Percentiles rank a stretch among this genome's conserved stretches.
phyloP scores from a whole-genome alignment of 2,113 vertebrate species.

The Sciurus niger region DNA sequence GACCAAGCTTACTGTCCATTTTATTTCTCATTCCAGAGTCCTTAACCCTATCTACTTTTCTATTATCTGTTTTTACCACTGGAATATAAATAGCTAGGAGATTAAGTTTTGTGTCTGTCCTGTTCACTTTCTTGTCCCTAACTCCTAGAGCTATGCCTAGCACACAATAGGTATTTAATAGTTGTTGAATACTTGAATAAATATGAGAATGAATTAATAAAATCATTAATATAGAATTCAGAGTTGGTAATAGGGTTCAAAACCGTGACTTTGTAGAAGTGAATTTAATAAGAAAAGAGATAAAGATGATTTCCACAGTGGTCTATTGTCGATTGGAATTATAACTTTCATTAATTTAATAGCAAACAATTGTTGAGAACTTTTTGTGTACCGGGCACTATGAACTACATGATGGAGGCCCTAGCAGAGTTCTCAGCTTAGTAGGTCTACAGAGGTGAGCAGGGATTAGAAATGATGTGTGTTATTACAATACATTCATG shows the following conservation, averaged over 20 bases:
- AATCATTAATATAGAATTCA: not conserved
- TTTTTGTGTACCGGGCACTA: not conserved
- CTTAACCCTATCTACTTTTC: not conserved
- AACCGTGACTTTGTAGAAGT: not conserved
- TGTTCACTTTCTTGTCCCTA: not conserved
- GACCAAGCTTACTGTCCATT: not conserved
- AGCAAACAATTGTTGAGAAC: not conserved
- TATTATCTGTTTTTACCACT: not conserved
- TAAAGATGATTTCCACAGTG: not conserved
- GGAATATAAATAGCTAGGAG: not conserved
- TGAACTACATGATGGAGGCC: not conserved
- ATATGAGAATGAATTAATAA: not conserved
- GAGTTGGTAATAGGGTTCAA: not conserved
- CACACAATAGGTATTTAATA: not conserved
- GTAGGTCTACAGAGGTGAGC: not conserved
- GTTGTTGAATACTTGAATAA: not conserved
- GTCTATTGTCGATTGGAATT: not conserved
- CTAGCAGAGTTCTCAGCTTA: not conserved
- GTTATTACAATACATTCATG: not conserved
- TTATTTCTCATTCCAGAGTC: conserved; percentile 5
- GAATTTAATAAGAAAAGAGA: not conserved
- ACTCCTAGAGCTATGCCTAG: not conserved
- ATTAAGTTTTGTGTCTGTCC: not conserved
- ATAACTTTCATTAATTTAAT: not conserved
- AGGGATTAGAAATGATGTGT: not conserved